Base-by-base conservation (phyloP, 2,797 vertebrate genomes). In the Pteronotus mesoamericanus region DNA sequence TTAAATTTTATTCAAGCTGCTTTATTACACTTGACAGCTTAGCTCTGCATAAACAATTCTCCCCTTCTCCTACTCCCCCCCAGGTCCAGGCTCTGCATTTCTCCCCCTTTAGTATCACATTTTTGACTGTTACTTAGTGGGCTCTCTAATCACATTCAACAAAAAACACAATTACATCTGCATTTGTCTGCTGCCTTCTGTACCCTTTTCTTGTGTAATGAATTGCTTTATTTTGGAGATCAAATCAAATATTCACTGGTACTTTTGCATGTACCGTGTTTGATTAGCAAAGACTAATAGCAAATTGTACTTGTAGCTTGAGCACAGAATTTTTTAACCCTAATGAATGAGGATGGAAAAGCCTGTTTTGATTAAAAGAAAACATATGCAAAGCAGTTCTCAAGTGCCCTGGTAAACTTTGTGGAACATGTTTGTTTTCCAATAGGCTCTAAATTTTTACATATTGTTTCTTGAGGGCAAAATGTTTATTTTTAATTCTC, bases 21-120 rank as follows among this genome's bases (percentile, higher is more conserved):
- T 98, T 99, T 99, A 98, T 98, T 99, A 98, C 98, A 98, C 98
- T 98, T 99, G 98, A 99, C 98, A 99, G 98, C 98, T 99, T 98
- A 99, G 98, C 98, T 98, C 98, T 99, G 98, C 98, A 98, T 99
- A 99, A 99, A 99, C 98, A 98, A 96, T 97, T 97, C 97, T 97
- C 96, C 95, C 97, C 96, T 97, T 75, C 92, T 91, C 96, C 91
- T 66, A 79, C 86, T 78, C 92, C 88, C 93, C 93, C 91, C 96
- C 87, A 96, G 97, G 97, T 96, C 94, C 94, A 85, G 71, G 61
- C 98, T 96, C 91, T 94, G 91, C 96, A 24, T 98, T 94, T 94
- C 96, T 80, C 87, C 95, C 91, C 95, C 97, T 95, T 96, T 95
- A 72, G 0, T 97, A 98, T 98, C 89, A 98, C 97, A 97, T 98